Base-by-base conservation (phyloP, 2,797 vertebrate species). In the Lithobates sylvaticus region DNA sequence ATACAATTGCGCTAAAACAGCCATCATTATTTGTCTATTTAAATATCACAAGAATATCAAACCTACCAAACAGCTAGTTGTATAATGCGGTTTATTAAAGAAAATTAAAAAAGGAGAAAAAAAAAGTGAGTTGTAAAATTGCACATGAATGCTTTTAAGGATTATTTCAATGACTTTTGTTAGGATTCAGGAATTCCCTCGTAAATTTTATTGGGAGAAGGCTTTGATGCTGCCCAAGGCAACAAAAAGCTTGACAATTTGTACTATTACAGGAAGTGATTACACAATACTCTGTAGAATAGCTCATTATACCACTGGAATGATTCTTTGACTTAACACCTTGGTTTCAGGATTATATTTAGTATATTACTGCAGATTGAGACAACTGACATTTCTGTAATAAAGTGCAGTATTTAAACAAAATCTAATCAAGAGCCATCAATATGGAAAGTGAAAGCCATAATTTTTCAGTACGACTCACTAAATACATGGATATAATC, bases 121-220 rank as follows among this genome's bases (percentile, higher is more conserved):
- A 61, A 61, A 61, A 61, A 8, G 54, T 21, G 54, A 61, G 54
- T 29, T 26, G 65, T 67, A 67, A 71, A 75, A 50, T 47, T 47
- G 15, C 23, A 50, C 72, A 75, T 39, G 39, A 75, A 39, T 50
- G 39, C 72, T 44, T 75, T 75, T 18, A 44, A 72, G 69, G 69
- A 39, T 72, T 72, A 36, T 70, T 32, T 70, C 34, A 42, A 74
- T 15, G 39, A 39, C 23, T 44, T 75, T 75, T 75, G 72, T 75
- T 75, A 50, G 42, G 44, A 75, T 50, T 26, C 23, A 75, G 72
- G 72, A 75, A 75, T 75, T 50, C 44, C 42, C 72, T 75, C 47
- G 72, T 75, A 75, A 75, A 75, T 75, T 75, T 75, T 75, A 75
- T 50, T 75, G 72, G 72, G n/a, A 75, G 13, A 50, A 75, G n/a